Evolutionary conservation across 2,113 vertebrate species (phyloP).

Genomic region (Platichthys stellatus): DNA sequence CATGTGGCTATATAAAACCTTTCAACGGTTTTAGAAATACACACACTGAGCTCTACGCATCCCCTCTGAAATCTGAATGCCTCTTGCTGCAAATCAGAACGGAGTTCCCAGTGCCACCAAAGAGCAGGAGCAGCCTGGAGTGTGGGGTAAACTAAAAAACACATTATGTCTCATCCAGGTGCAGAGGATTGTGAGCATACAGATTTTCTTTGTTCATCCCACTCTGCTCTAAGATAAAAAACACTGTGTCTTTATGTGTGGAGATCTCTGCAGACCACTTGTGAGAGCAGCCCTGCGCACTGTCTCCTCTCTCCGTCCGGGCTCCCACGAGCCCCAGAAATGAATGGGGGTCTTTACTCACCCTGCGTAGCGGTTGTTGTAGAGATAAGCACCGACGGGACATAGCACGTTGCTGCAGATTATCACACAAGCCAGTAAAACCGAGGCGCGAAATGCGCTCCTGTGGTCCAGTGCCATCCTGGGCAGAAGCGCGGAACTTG

Average conservation of each 20-base stretch:
- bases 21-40: no score
- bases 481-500: background rate
- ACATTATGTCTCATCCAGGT: slow-evolving; percentile 34
- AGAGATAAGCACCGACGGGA: slow-evolving; percentile 72
- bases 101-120: slow-evolving; percentile 23
- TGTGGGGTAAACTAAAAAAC: slow-evolving; percentile 6
- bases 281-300: slow-evolving; percentile 3
- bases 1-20: no score
- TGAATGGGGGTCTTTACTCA: slow-evolving; percentile 75
- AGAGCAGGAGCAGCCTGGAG: slow-evolving; percentile 18
- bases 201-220: slow-evolving; percentile 47
- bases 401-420: slow-evolving; percentile 68
- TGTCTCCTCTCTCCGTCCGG: background rate
- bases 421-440: slow-evolving; percentile 73
- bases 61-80: background rate
- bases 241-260: background rate
- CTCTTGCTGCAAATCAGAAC: no score
- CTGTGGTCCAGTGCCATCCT: slow-evolving; percentile 53
- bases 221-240: slow-evolving; percentile 6
- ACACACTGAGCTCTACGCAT: no score
- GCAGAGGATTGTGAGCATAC: slow-evolving; percentile 2
- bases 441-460: slow-evolving; percentile 49
- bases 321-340: slow-evolving; percentile 22
- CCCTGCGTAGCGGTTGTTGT: slow-evolving; percentile 85
- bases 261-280: slow-evolving; percentile 9